Conservation (phyloP, 2,797 vertebrate genomes). For the Diplodus sargus region DNA sequence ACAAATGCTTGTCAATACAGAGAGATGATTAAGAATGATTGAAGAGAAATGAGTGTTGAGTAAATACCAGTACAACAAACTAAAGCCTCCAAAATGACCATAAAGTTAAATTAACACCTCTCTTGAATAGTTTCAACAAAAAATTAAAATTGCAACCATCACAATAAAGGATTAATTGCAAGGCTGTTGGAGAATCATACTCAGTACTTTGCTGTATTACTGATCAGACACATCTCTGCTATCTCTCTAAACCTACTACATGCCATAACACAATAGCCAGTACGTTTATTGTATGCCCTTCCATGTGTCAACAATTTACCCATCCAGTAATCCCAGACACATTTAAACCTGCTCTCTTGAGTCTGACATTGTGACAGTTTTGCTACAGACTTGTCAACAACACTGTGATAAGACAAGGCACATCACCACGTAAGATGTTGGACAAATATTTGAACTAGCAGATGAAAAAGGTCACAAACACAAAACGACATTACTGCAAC, state of each 20-base stretch:
- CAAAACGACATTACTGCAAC: conserved; percentile 37
- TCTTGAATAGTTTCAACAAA: not conserved
- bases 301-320: not conserved
- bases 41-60: not conserved
- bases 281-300: conserved; percentile 1
- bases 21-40: conserved; percentile 8
- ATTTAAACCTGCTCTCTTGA: conserved; percentile 14
- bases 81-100: not conserved
- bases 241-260: not conserved
- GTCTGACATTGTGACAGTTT: conserved; percentile 44
- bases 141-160: not conserved
- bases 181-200: not conserved
- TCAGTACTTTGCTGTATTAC: conserved; percentile 4
- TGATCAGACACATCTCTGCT: not conserved
- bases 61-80: not conserved
- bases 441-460: conserved; percentile 62
- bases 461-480: conserved; percentile 58
- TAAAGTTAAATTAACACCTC: not conserved
- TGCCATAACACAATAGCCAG: not conserved
- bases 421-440: conserved; percentile 35
- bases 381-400: conserved; percentile 47
- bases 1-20: not conserved
- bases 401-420: conserved; percentile 40
- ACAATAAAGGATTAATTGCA: not conserved
- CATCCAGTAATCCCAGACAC: not conserved